Conservation (phyloP, 2,888 invertebrate species). For the Patella pellucida region DNA sequence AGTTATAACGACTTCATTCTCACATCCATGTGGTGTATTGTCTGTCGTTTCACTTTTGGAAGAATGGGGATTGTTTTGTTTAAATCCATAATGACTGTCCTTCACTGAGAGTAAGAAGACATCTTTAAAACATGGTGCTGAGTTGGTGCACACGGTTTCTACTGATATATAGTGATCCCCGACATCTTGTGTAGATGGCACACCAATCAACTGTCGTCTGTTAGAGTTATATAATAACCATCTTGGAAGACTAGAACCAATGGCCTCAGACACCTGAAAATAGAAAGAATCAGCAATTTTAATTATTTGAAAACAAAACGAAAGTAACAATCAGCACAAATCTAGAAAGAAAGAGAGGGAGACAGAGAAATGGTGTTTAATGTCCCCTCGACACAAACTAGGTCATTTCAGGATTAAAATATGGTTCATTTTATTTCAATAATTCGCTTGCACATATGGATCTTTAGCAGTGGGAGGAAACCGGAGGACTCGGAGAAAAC, state of each 20-base stretch:
- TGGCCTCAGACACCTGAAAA: slow-evolving; percentile 18
- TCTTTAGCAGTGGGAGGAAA: too few relatives aligned
- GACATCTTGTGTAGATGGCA: slow-evolving; percentile 25
- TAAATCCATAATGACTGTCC: background rate
- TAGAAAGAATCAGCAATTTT: too few relatives aligned
- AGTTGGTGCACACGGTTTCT: slow-evolving; percentile 1
- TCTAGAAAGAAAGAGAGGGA: too few relatives aligned
- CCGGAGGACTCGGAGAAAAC: too few relatives aligned
- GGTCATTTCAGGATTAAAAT: too few relatives aligned
- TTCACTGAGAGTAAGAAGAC: slow-evolving; percentile 31
- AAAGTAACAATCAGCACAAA: too few relatives aligned
- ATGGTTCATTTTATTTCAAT: too few relatives aligned
- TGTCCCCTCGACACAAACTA: too few relatives aligned
- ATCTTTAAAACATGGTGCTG: slow-evolving; percentile 17
- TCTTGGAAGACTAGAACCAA: slow-evolving; percentile 18
- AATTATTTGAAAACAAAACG: too few relatives aligned
- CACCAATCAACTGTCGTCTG: slow-evolving; percentile 22
- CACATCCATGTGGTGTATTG: slow-evolving; percentile 10
- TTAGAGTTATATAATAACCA: slow-evolving; percentile 30
- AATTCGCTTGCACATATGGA: too few relatives aligned
- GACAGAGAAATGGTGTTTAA: too few relatives aligned
- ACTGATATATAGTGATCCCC: slow-evolving; percentile 22
- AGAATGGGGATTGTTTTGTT: background rate
- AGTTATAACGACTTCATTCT: slow-evolving; percentile 24
- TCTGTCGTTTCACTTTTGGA: background rate